Base-by-base conservation (phyloP, 2,888 invertebrate genomes). In the Erpobdella octoculata region DNA sequence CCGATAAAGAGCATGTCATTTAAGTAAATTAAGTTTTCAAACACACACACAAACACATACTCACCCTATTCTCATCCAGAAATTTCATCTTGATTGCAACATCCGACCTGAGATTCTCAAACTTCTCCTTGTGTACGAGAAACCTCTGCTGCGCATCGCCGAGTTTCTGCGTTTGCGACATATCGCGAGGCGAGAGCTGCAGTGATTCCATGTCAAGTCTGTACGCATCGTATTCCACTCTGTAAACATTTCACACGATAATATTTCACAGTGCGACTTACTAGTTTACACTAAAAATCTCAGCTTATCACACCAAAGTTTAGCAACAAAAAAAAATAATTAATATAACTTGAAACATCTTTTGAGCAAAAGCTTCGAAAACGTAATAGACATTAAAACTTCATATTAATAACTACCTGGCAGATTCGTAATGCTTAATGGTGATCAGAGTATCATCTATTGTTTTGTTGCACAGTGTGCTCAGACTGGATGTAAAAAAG, bases 201-300 rank as follows among this genome's bases (percentile, higher is more conserved):
- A 91, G 85, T 71, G 89, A 87, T 83, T 95, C 94, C 79, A 95
- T 85, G 85, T 97, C 97, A 81, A 91, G 90, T 81, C 96, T 89
- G 84, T 96, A 95, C 65, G 97, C 97, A 86, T 98, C 97, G 84
- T 92, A 97, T 84, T 97, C 96, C 83, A 97, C 89, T 83, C 94
- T 82, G 68, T 31, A 72, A 36, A 25, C 25, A 46, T 41, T 18
- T n/a, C 38, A 12, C 18, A 67, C 15, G 1, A 5, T 25, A 31
- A 37, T 36, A 64, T 59, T 31, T 25, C 18, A 12, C 9, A 41
- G 41, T 41, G 9, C 18, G 18, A 12, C 41, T 12, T 41, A 41
- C 9, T 18, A 41, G 9, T 59, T 12, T 59, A 59, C 21, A 9
- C 21, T 59, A 9, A 59, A 59, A 21, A n/a, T n/a, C n/a, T n/a